Percentiles rank a stretch among this genome's conserved stretches.
phyloP scores from a whole-genome alignment of 2,888 invertebrate genomes.

The Sclerodermus sp. region DNA sequence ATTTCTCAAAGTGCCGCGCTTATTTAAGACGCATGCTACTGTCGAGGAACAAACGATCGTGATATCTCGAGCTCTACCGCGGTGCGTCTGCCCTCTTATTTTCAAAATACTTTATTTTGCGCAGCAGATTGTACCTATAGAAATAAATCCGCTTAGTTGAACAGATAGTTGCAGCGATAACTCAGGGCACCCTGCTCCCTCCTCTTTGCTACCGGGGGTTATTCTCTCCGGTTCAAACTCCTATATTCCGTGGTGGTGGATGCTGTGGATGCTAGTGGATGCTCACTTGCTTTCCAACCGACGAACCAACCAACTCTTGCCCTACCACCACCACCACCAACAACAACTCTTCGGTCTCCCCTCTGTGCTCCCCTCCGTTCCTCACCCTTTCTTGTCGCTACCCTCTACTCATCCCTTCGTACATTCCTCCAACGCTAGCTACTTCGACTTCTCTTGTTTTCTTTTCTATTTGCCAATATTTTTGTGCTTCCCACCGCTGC shows the following conservation, averaged over 20 bases:
- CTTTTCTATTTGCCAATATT: slow-evolving; percentile 45
- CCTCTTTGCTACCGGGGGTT: slow-evolving; percentile 19
- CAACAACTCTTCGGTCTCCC: slow-evolving; percentile 9
- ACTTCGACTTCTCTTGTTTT: slow-evolving; percentile 36
- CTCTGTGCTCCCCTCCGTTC: slow-evolving; percentile 9
- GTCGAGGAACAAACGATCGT: slow-evolving; percentile 27
- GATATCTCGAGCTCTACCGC: slow-evolving; percentile 34
- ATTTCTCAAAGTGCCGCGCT: not conserved
- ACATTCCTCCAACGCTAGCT: slow-evolving; percentile 19
- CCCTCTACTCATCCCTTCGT: slow-evolving; percentile 8
- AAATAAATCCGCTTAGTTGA: slow-evolving; percentile 51
- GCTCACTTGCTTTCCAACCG: not conserved
- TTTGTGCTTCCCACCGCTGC: slow-evolving; percentile 22
- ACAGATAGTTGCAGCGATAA: slow-evolving; percentile 53
- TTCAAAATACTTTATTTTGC: slow-evolving; percentile 48
- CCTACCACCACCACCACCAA: not conserved
- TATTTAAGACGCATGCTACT: slow-evolving; percentile 18
- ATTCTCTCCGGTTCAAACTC: slow-evolving; percentile 38
- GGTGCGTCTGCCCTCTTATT: slow-evolving; percentile 35
- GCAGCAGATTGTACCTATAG: slow-evolving; percentile 53
- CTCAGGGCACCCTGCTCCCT: slow-evolving; percentile 34
- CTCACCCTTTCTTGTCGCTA: slow-evolving; percentile 5
- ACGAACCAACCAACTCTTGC: slow-evolving; percentile 24
- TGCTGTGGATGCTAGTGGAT: too few species aligned
- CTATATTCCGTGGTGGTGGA: slow-evolving; percentile 21